phyloP scores from a whole-genome alignment of 1,140 invertebrate species.

The Drosophila pachea region DNA sequence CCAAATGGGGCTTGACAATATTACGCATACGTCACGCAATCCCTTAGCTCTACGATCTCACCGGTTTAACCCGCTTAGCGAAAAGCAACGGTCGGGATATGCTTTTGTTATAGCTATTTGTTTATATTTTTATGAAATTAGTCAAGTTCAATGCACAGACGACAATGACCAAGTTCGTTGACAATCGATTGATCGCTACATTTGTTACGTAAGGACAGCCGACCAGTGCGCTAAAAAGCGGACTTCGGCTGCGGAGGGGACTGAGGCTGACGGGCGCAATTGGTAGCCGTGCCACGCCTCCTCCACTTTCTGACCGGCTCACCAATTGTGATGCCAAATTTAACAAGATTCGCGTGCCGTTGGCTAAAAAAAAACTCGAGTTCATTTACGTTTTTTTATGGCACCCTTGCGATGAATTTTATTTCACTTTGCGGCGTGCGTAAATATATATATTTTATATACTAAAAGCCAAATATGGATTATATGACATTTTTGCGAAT shows the following conservation, averaged over 20 bases:
- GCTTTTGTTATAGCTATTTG: not conserved
- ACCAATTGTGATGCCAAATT: constrained; percentile 14
- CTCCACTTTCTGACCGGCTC: constrained; percentile 7
- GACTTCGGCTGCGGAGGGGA: too few relatives aligned
- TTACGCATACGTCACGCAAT: too few relatives aligned
- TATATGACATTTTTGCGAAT: constrained; percentile 47
- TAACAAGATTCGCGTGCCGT: constrained; percentile 33
- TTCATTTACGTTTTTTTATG: constrained; percentile 17
- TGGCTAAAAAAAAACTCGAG: constrained; percentile 4
- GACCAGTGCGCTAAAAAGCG: too few relatives aligned
- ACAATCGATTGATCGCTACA: constrained; percentile 49
- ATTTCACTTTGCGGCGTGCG: not conserved
- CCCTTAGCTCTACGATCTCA: too few relatives aligned
- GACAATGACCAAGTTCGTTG: constrained; percentile 48
- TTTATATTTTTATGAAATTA: not conserved
- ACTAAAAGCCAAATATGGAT: constrained; percentile 37
- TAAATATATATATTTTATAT: not conserved
- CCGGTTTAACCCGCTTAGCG: not conserved
- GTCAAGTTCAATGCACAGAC: constrained; percentile 66
- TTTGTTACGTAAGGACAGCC: constrained; percentile 48
- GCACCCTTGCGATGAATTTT: constrained; percentile 8
- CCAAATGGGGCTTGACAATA: too few relatives aligned
- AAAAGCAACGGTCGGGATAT: constrained; percentile 1
- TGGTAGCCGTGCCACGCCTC: not conserved
- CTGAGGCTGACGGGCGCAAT: too few relatives aligned